Evolutionary conservation across 1,140 invertebrate genomes (phyloP), one percentile per base, ranked within the genome.

Genomic region (Chelonus insularis): DNA sequence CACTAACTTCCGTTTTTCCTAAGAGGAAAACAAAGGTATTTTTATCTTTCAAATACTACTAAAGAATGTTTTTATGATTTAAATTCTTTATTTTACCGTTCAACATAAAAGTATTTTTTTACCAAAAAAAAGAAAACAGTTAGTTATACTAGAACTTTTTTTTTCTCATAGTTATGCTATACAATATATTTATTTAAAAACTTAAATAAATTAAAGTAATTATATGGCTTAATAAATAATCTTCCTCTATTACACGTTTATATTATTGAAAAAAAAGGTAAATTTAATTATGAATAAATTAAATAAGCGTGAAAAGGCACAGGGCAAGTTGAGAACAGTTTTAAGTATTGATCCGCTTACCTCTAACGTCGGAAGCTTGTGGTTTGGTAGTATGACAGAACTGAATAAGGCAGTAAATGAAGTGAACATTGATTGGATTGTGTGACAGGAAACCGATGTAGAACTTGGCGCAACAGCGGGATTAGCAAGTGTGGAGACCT

Each of bases 401-500:
- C 7, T 4, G 25, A 29, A 29, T 7, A 29, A 7, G 25, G 7
- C 7, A 29, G 25, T 29, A 29, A 29, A 29, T 29, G 25, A 29
- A 4, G 25, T 29, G 25, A 3, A 29, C 25, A 29, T 29, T 12
- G 18, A 25, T 54, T 55, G 34, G 9, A 20, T 41, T 52, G 6
- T 9, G 39, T 63, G 70, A n/a, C 51, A 82, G 79, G 79, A 82
- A 67, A 57, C 48, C 20, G 80, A 80, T 58, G 78, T 84, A 0
- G 85, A 86, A 61, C 65, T 84, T 12, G 84, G 83, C 2, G 71
- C 69, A 5, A 58, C 78, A 66, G 89, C 88, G 1, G 87, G 88
- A 39, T 80, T 92, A 50, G 90, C 91, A 0, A 91, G 89, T 1
- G 87, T 90, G 82, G 91, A 91, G 71, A 92, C 90, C 0, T 77